phyloP scores from a whole-genome alignment of 2,888 invertebrate species.

The Epirrhoe tristata region DNA sequence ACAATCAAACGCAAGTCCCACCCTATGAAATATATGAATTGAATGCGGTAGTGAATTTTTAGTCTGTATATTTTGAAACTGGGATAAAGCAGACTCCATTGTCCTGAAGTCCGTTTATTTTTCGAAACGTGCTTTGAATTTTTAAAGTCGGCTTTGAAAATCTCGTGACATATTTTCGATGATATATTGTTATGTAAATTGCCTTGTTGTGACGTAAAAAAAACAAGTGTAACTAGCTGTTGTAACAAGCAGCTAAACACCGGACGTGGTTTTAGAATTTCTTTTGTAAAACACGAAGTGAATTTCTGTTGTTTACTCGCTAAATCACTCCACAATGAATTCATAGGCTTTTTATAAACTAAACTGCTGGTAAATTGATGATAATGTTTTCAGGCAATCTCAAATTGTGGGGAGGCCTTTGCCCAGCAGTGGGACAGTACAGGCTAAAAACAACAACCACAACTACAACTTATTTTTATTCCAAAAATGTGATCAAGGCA shows the following conservation, averaged over 20 bases:
- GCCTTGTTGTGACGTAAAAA: slow-evolving; percentile 41
- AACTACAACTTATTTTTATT: too few relatives aligned
- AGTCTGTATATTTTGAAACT: slow-evolving; percentile 50
- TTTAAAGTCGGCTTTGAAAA: slow-evolving; percentile 47
- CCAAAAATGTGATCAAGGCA: too few relatives aligned
- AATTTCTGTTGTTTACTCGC: not conserved
- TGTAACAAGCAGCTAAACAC: slow-evolving; percentile 21
- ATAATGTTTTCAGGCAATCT: too few relatives aligned
- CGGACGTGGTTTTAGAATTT: slow-evolving; percentile 21
- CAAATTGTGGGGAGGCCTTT: too few relatives aligned
- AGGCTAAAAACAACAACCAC: too few relatives aligned
- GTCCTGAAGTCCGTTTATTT: slow-evolving; percentile 46
- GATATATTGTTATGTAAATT: slow-evolving; percentile 49
- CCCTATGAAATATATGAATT: slow-evolving; percentile 50
- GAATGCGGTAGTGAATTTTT: slow-evolving; percentile 54
- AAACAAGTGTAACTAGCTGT: slow-evolving; percentile 24
- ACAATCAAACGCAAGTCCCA: slow-evolving; percentile 15
- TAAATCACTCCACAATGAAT: not conserved
- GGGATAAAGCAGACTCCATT: slow-evolving; percentile 46
- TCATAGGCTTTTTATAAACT: too few relatives aligned
- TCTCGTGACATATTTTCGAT: slow-evolving; percentile 42
- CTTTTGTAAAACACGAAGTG: not conserved
- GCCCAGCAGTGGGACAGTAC: too few relatives aligned
- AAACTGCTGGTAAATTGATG: too few relatives aligned
- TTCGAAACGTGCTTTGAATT: slow-evolving; percentile 50